Base-by-base conservation (phyloP, 2,797 vertebrate genomes). In the Oryzias dopingdopingensis region DNA sequence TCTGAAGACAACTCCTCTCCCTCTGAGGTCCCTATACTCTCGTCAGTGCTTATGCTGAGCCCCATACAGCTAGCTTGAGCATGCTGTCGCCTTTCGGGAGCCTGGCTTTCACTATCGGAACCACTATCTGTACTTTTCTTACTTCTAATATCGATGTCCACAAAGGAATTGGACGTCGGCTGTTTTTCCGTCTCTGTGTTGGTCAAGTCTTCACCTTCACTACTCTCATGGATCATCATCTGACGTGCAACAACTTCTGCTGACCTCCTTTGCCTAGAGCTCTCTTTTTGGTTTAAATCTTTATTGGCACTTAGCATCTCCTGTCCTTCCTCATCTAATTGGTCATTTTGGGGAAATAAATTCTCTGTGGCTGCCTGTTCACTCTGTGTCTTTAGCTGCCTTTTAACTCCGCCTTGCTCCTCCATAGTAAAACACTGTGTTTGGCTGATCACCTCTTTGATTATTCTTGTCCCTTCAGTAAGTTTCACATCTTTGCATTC, bases 1-100 rank as follows among this genome's bases (percentile, higher is more conserved):
- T 81, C 82, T 52, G 75, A 72, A 41, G 49, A 59, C 12, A 42
- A 5, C 16, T 81, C 59, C 1, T 79, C 83, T 4, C 42, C 23
- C 29, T 79, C 73, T 49, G 66, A 69, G 23, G 48, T 52, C 17
- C 44, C 51, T 4, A 20, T 24, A 18, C 60, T 71, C 57, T 77
- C 57, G 0, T 80, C 53, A 14, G 20, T n/a, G 40, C 63, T 68
- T 16, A 46, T 23, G 6, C 61, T 60, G 5, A 52, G 42, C 37
- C 57, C 62, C 43, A 55, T 57, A 8, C 29, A 32, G 16, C n/a
- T 24, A 49, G 42, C 53, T 46, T 56, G 51, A 53, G 12, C 46
- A 2, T 20, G 18, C 1, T 49, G 4, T 23, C 65, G 46, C 26
- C n/a, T 47, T 18, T 67, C 62, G 45, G 48, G 53, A 15, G 42